Evolutionary conservation across 2,797 vertebrate genomes (phyloP), one percentile per base, ranked within the genome.

Genomic region (Allobates femoralis): DNA sequence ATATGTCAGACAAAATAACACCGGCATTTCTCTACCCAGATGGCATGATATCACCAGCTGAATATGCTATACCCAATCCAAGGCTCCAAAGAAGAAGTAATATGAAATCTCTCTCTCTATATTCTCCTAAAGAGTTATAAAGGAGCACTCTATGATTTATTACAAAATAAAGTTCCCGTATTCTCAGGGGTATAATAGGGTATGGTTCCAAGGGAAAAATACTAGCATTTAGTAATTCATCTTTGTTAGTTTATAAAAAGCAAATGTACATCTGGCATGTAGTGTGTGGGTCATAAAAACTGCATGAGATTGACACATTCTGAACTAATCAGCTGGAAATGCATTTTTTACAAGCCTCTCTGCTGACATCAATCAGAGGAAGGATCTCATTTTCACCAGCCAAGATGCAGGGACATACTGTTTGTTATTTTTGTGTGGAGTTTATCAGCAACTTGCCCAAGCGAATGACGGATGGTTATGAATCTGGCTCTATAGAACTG

Each of bases 191-290:
- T 92, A 92, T 83, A 91, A 90, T 85, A 41, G 79, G 89, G 79
- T 88, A 66, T 87, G 90, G 86, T 76, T 92, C 77, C 62, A 89
- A 92, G 92, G 90, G 91, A 73, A 92, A 83, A 92, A 90, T 81
- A 81, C 88, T 93, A 79, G 83, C 46, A 93, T 93, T 91, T 91
- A 91, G 81, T 91, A 93, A 95, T 96, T 96, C 92, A 91, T 96
- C 93, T 96, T 93, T 94, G 94, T 95, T 95, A 95, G 92, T 94
- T 96, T 96, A 95, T 94, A 95, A 95, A 96, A 95, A 95, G 93
- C 91, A 91, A 91, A 93, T 85, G 92, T 93, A 93, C 94, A 95
- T 95, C 93, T 95, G 93, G 93, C 89, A 83, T 92, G 91, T 89
- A 93, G 95, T 93, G 91, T 91, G 93, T 88, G 92, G 95, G 94